Evolutionary conservation across 35 echinoderm and acorn worm species (phyloP).

Genomic region (Amphiura filiformis): DNA sequence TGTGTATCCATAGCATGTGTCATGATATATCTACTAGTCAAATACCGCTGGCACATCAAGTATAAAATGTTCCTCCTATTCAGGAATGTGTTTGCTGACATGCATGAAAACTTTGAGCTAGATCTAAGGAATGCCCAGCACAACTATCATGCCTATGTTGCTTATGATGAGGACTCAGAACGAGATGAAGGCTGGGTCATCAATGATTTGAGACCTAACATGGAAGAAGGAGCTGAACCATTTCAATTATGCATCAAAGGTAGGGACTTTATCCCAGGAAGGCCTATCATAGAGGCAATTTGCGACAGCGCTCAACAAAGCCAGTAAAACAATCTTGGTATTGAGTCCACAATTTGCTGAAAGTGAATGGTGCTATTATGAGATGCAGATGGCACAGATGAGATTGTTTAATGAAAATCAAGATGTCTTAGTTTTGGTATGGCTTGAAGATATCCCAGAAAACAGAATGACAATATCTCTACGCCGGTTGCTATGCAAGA

Average conservation of each 20-base stretch:
- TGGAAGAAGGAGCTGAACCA: neutral
- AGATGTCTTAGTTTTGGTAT: constrained; percentile 10
- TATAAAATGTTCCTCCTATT: neutral
- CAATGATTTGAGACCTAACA: neutral
- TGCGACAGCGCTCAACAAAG: neutral
- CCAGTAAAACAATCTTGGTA: constrained; percentile 9
- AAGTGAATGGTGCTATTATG: constrained; percentile 31
- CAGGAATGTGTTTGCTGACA: neutral
- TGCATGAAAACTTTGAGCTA: neutral
- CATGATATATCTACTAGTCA: neutral
- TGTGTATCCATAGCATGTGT: neutral
- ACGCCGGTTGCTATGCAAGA: neutral
- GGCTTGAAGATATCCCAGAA: neutral
- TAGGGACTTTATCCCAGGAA: constrained; percentile 10
- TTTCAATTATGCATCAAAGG: constrained; percentile 12
- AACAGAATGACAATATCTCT: neutral
- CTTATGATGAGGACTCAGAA: neutral
- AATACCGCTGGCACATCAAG: neutral
- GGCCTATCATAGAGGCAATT: neutral
- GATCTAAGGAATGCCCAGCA: neutral
- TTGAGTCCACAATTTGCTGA: neutral
- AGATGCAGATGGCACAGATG: constrained; percentile 13
- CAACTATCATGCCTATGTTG: neutral
- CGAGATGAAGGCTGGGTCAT: neutral
- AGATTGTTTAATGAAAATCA: constrained; percentile 13